Conservation (phyloP, 2,113 vertebrate genomes). For the Microcebus griseorufus region DNA sequence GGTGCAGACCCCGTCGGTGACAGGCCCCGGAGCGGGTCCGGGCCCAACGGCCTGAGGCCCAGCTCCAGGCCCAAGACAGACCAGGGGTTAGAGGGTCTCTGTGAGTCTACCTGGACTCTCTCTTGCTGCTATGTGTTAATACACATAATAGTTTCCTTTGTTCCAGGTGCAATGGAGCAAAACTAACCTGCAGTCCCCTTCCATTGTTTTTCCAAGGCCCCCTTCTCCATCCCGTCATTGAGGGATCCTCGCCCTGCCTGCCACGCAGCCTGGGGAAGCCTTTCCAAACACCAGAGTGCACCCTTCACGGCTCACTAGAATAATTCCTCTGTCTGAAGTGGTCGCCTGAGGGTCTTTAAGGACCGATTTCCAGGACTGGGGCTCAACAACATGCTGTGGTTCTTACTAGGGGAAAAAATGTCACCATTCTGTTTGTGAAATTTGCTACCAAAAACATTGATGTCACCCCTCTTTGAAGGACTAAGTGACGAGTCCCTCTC, state of each 20-base stretch:
- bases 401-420: neutral
- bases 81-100: neutral
- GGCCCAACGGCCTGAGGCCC: neutral
- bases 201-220: neutral
- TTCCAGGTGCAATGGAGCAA: neutral
- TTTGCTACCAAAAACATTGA: neutral
- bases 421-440: neutral
- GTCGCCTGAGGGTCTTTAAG: neutral
- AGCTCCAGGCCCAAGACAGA: neutral
- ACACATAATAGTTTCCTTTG: neutral
- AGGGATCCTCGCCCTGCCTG: neutral
- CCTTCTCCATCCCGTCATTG: neutral
- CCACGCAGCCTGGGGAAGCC: neutral
- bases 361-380: neutral
- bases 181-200: neutral
- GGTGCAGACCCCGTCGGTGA: neutral
- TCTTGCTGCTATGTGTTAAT: neutral
- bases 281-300: neutral
- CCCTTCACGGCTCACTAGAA: neutral
- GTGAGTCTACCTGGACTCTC: neutral
- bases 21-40: neutral
- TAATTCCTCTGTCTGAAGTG: neutral
- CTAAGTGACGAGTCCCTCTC: neutral
- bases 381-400: neutral
- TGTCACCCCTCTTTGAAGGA: neutral